phyloP scores from a whole-genome alignment of 2,113 vertebrate genomes.

The Etheostoma cragini region DNA sequence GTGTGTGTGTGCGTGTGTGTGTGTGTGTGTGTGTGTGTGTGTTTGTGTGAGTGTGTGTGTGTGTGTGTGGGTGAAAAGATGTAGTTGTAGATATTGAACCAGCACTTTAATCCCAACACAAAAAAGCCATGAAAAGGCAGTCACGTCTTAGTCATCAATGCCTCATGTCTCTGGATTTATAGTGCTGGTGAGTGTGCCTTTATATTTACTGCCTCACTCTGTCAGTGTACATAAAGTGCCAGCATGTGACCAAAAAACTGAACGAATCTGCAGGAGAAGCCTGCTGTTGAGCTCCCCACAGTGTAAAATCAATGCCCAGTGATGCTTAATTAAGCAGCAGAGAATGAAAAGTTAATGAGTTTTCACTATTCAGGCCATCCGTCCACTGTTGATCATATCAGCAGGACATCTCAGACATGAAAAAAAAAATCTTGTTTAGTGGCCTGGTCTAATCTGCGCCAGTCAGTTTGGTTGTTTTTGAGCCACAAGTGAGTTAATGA shows the following conservation, averaged over 20 bases:
- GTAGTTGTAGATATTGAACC: neutral
- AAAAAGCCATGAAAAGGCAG: neutral
- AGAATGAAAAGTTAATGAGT: conserved; percentile 76
- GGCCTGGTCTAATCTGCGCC: conserved; percentile 20
- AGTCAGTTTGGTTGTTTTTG: conserved; percentile 15
- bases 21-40: neutral
- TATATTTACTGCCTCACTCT: conserved; percentile 11
- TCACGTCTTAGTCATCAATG: neutral
- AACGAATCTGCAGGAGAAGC: conserved; percentile 23
- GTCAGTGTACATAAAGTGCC: conserved; percentile 4
- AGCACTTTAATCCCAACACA: neutral
- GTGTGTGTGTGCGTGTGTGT: neutral
- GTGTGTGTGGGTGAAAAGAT: conserved; percentile 1
- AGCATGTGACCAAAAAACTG: conserved; percentile 40
- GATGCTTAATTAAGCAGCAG: conserved; percentile 65
- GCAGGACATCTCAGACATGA: conserved; percentile 18
- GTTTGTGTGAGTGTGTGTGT: neutral
- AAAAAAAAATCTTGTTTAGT: conserved; percentile 10
- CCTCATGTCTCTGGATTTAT: neutral
- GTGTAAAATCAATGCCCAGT: conserved; percentile 52
- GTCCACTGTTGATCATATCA: conserved; percentile 39
- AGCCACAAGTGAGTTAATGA: conserved; percentile 9
- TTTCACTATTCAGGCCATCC: conserved; percentile 56
- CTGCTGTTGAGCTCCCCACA: conserved; percentile 30
- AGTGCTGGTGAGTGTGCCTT: neutral